A percentile compares a stretch with the other conserved stretches of the same genome.
Conservation (phyloP, 2,113 vertebrate species). For the Arenaria interpres region DNA sequence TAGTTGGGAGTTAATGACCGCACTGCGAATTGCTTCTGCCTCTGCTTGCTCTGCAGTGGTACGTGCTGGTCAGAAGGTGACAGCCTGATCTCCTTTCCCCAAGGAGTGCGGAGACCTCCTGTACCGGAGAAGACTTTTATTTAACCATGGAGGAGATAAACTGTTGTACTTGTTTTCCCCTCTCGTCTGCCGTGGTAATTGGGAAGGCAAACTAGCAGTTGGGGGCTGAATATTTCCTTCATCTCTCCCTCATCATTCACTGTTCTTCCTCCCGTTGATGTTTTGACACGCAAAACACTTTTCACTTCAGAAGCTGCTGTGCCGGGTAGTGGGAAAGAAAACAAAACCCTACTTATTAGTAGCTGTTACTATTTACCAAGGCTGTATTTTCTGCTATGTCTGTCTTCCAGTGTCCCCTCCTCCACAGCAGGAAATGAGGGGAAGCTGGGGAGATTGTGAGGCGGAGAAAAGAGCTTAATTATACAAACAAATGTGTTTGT, state of each 20-base stretch:
- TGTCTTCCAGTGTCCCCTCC: conserved; percentile 16
- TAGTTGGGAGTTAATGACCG: neutral
- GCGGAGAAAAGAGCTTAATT: neutral
- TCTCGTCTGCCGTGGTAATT: neutral
- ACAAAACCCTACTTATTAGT: neutral
- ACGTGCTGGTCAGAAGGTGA: rapidly evolving
- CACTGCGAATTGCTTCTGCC: neutral
- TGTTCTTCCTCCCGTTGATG: neutral
- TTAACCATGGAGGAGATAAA: neutral
- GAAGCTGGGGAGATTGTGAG: neutral
- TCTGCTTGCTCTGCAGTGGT: neutral
- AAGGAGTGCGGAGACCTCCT: neutral
- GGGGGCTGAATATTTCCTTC: neutral
- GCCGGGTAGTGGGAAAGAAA: conserved; percentile 16
- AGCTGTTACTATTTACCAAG: neutral
- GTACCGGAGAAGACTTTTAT: neutral
- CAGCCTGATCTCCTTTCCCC: neutral
- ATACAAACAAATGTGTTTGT: neutral
- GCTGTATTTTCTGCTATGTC: neutral
- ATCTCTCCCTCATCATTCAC: neutral
- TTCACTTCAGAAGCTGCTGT: conserved; percentile 16
- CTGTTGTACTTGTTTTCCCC: neutral
- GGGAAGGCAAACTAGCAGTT: neutral
- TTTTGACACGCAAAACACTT: conserved; percentile 12
- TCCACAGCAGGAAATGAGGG: conserved; percentile 41